Base-by-base conservation (phyloP, 2,888 invertebrate species). In the Proisotoma minuta region DNA sequence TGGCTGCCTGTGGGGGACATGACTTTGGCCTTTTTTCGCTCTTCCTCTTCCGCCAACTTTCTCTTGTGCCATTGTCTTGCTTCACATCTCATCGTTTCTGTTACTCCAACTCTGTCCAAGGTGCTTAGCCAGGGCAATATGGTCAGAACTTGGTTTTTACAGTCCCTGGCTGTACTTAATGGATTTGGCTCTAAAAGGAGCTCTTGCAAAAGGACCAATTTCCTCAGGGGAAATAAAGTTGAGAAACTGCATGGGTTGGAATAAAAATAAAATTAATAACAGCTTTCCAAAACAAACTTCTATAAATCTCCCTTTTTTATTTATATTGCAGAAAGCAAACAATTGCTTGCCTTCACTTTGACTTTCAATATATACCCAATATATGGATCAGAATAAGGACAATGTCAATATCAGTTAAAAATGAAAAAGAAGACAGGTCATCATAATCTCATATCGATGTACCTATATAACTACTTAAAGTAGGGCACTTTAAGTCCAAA, bases 141-240 rank as follows among this genome's bases (percentile, higher is more conserved):
- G 8, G 68, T 66, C 22, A 73, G 28, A 3, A 72, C 63, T 50
- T 73, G 71, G 59, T 54, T 64, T 18, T 39, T 58, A 43, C 70
- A 73, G 47, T 68, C 70, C 23, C 59, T 23, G 15, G 60, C 49
- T 10, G 52, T 47, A 52, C 64, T 62, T 12, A 73, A 40, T 3
- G 70, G 71, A 66, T 73, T 73, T 22, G 70, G 69, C 8, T 73
- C 70, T 15, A 73, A 43, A 5, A 71, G 58, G 22, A 73, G 47
- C 63, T 73, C 73, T 58, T 68, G 62, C 20, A 73, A 63, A 53
- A 62, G 62, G 1, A 60, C 29, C 28, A 73, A 57, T 57, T 71
- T 73, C 51, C 69, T 59, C 39, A 73, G 63, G 23, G 70, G 66
- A 39, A 57, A 56, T 29, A 72, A 50, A 15, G 47, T 39, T 10